phyloP scores from a whole-genome alignment of 2,797 vertebrate genomes.

The Monodelphis domestica region DNA sequence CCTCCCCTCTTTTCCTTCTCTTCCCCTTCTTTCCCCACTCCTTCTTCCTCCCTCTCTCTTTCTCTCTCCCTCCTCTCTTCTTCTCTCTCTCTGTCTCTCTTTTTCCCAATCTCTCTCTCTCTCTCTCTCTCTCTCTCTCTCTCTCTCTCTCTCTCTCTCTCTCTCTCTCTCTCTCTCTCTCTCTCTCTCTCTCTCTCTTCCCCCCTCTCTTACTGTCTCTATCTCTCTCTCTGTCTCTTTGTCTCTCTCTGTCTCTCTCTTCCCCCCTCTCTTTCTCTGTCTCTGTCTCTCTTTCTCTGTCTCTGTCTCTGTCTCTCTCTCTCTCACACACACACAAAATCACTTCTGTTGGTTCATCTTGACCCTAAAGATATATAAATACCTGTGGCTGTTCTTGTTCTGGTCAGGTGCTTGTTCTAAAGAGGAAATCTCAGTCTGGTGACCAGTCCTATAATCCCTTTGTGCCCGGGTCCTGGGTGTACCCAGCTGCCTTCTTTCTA shows the following conservation, averaged over 20 bases:
- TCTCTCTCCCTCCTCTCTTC: neutral
- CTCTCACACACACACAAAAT: too few species aligned
- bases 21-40: neutral
- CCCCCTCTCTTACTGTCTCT: too few species aligned
- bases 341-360: neutral
- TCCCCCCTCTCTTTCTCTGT: too few species aligned
- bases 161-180: neutral
- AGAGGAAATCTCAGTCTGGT: neutral
- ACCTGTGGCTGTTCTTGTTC: neutral
- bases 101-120: too few species aligned
- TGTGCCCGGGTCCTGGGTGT: neutral
- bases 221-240: too few species aligned
- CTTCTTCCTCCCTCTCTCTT: neutral
- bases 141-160: too few species aligned
- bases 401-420: neutral
- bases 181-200: neutral
- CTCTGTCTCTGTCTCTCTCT: too few species aligned
- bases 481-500: neutral
- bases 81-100: too few species aligned
- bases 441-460: neutral
- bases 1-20: too few species aligned
- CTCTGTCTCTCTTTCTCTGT: too few species aligned
- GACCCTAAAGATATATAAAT: neutral
- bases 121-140: rapidly evolving
- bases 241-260: too few species aligned